phyloP scores from a whole-genome alignment of 2,113 vertebrate species.

The Dasyprocta punctata region DNA sequence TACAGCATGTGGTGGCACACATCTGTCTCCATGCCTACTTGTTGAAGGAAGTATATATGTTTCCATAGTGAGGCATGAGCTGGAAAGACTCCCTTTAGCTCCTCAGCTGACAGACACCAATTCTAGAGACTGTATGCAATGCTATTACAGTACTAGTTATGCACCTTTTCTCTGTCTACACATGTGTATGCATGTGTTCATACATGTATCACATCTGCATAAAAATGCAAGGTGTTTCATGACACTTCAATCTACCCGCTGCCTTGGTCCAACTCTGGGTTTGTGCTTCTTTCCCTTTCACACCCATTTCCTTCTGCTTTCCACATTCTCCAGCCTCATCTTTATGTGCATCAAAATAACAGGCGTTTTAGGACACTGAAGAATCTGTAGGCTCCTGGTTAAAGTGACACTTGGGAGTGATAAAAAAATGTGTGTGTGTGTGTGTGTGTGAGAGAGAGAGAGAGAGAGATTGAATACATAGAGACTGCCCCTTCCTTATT shows the following conservation, averaged over 20 bases:
- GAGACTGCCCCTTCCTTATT: not conserved
- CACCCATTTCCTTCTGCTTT: not conserved
- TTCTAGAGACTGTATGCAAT: not conserved
- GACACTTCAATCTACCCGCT: not conserved
- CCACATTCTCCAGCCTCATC: not conserved
- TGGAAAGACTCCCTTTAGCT: not conserved
- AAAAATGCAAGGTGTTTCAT: not conserved
- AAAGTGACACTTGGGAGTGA: not conserved
- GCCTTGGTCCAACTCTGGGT: not conserved
- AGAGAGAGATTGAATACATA: not conserved
- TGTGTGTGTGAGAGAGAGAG: not conserved
- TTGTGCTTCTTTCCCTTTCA: rapidly evolving
- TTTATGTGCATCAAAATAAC: not conserved
- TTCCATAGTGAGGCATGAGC: not conserved
- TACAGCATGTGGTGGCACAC: not conserved
- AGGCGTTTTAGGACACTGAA: not conserved
- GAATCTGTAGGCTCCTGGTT: not conserved
- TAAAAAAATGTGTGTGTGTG: not conserved
- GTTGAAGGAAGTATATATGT: not conserved
- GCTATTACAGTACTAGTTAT: not conserved
- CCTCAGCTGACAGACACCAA: not conserved
- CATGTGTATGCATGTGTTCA: too few relatives aligned
- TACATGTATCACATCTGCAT: not conserved
- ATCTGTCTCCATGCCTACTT: not conserved
- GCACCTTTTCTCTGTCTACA: not conserved